Evolutionary conservation across 2,797 vertebrate genomes (phyloP).

Genomic region (Etheostoma nigrum): DNA sequence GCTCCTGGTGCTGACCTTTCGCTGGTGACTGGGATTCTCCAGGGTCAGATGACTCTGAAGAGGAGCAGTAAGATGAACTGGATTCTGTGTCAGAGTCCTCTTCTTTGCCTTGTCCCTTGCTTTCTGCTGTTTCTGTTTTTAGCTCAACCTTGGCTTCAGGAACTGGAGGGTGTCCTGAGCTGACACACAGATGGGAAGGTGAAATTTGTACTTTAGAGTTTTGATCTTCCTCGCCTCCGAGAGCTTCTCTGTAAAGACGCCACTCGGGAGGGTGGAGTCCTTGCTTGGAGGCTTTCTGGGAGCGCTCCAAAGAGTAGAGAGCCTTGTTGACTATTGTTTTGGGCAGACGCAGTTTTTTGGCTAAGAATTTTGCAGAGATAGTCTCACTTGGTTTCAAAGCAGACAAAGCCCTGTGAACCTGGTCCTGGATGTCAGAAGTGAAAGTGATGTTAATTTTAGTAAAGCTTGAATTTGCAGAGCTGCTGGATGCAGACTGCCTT

Average conservation of each 20-base stretch:
- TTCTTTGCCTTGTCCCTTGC: slow-evolving; percentile 41
- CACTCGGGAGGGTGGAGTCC: slow-evolving; percentile 86
- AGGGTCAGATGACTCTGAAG: slow-evolving; percentile 62
- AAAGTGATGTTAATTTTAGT: slow-evolving; percentile 53
- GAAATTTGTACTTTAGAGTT: slow-evolving; percentile 12
- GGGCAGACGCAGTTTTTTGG: slow-evolving; percentile 76
- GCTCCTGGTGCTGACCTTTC: slow-evolving; percentile 16
- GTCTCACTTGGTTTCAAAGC: slow-evolving; percentile 76
- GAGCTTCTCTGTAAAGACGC: slow-evolving; percentile 72
- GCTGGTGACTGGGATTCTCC: slow-evolving; percentile 50
- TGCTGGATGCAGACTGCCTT: not conserved
- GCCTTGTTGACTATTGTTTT: slow-evolving; percentile 89
- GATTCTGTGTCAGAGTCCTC: slow-evolving; percentile 75
- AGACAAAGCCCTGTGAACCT: slow-evolving; percentile 78
- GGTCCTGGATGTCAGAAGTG: slow-evolving; percentile 71
- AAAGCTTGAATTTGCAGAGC: slow-evolving; percentile 19
- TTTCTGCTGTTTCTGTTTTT: slow-evolving; percentile 27
- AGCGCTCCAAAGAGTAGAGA: slow-evolving; percentile 85
- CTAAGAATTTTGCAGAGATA: slow-evolving; percentile 81
- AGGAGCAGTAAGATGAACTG: slow-evolving; percentile 64
- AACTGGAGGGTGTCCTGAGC: slow-evolving; percentile 17
- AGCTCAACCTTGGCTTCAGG: slow-evolving; percentile 9
- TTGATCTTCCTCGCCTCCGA: slow-evolving; percentile 25
- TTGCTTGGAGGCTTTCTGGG: slow-evolving; percentile 76
- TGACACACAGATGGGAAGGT: slow-evolving; percentile 9